Evolutionary conservation across 2,888 invertebrate genomes (phyloP), one percentile per base, ranked within the genome.

Genomic region (Spisula subtruncata): DNA sequence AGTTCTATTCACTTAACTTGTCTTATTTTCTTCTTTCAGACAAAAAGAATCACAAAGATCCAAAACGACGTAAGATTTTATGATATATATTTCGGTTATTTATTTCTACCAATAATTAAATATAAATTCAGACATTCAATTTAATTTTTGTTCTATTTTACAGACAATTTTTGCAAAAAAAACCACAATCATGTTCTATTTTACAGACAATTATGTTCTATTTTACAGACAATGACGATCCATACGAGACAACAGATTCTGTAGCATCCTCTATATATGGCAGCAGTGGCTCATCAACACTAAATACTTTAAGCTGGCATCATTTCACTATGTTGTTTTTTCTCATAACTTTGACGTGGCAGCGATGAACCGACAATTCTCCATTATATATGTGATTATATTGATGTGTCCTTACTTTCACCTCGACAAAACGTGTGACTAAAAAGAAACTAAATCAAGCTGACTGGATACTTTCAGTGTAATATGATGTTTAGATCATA

Each of bases 11-110:
- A 51, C 51, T 51, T 12, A 51, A 8, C 16, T 51, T 8, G 14
- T 16, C 14, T 5, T 51, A 4, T 79, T 20, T 54, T 82, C 12
- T 25, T 66, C 25, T 85, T 85, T 80, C 85, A 85, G 85, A 85
- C 79, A 25, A 1, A 12, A 85, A 85, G 41, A 56, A 80, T 41
- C 79, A 85, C 46, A 85, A 56, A 20, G 80, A 80, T 16, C 85
- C 80, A 35, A 79, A 80, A 79, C 51, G 85, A 32, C 79, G 85
- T 85, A 85, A 56, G 80, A n/a, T 32, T 0, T 18, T 51, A 4
- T 48, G 4, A 29, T 48, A 51, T 18, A 29, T 51, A n/a, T 16
- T 12, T 54, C 54, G 29, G 48, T 10, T 51, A 51, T 51, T 51
- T 51, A 12, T 14, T 51, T 6, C 51, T 10, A 51, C 10, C 14